A percentile compares a stretch with the other conserved stretches of the same genome.
These are phyloP conservation scores for Salvelinus sp. DNA, from an alignment of 2,113 vertebrate genomes.

Conservation along the genomic window DNA sequence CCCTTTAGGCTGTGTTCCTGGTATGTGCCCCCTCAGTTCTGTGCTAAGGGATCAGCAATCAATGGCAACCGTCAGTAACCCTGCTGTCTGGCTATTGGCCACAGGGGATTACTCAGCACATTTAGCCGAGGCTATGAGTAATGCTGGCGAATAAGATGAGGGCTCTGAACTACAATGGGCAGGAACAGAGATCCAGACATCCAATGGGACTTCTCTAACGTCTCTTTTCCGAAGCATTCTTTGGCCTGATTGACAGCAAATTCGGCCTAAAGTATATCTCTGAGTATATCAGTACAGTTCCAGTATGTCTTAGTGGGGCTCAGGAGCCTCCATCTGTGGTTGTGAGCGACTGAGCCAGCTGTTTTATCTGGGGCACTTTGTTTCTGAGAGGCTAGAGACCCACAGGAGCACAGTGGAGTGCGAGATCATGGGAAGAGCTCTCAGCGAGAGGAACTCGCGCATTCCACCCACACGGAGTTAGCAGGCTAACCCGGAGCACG, in stretches of 20 bases:
- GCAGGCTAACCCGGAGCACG: slow-evolving; percentile 38
- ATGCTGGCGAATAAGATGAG: slow-evolving; percentile 57
- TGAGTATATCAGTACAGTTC: neutral
- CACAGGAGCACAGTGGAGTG: neutral
- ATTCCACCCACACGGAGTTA: slow-evolving; percentile 49
- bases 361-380: slow-evolving; percentile 10
- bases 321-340: neutral
- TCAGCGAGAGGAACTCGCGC: slow-evolving; percentile 16
- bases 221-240: neutral
- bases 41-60: slow-evolving; percentile 39
- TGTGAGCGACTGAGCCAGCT: slow-evolving; percentile 30
- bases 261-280: neutral
- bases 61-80: slow-evolving; percentile 65
- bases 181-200: slow-evolving; percentile 1
- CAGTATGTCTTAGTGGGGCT: neutral
- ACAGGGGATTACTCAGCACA: slow-evolving; percentile 67
- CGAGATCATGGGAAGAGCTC: neutral
- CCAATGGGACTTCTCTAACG: neutral
- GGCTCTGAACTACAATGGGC: slow-evolving; percentile 55
- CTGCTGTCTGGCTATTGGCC: slow-evolving; percentile 63
- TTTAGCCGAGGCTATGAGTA: slow-evolving; percentile 65
- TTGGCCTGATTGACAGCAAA: neutral
- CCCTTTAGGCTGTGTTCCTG: slow-evolving; percentile 67
- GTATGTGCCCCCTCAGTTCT: slow-evolving; percentile 70
- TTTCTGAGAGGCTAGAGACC: slow-evolving; percentile 35